phyloP scores from a whole-genome alignment of 2,797 vertebrate genomes.

The Danio aesculapii region DNA sequence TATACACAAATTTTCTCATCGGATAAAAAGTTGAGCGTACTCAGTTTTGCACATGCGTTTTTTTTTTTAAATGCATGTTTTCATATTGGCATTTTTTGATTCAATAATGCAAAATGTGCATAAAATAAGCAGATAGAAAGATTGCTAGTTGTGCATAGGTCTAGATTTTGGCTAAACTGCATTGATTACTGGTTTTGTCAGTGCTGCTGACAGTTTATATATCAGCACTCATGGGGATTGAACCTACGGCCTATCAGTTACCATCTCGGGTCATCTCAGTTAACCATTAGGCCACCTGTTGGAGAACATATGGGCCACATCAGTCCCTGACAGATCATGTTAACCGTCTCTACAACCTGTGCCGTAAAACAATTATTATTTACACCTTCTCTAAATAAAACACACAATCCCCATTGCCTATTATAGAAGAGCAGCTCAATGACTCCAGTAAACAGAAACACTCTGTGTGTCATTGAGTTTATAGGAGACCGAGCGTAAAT shows the following conservation, averaged over 20 bases:
- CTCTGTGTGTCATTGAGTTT: conserved; percentile 63
- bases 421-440: conserved; percentile 74
- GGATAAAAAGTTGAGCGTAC: no score
- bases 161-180: no score
- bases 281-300: conserved; percentile 21
- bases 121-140: no score
- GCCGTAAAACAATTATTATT: conserved; percentile 78
- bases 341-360: conserved; percentile 14
- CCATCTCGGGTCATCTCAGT: conserved; percentile 8
- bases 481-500: conserved; percentile 64
- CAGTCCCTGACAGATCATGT: conserved; percentile 48
- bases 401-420: conserved; percentile 76
- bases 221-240: background rate
- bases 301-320: background rate
- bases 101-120: no score
- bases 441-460: conserved; percentile 71
- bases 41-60: no score
- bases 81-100: no score
- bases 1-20: no score
- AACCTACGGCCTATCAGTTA: conserved; percentile 2
- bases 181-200: background rate
- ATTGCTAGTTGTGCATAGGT: no score
- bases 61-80: no score
- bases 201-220: background rate
- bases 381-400: conserved; percentile 73